A percentile compares a stretch with the other conserved stretches of the same genome.
phyloP scores from a whole-genome alignment of 2,888 invertebrate genomes.

The Phyllotreta cruciferae region DNA sequence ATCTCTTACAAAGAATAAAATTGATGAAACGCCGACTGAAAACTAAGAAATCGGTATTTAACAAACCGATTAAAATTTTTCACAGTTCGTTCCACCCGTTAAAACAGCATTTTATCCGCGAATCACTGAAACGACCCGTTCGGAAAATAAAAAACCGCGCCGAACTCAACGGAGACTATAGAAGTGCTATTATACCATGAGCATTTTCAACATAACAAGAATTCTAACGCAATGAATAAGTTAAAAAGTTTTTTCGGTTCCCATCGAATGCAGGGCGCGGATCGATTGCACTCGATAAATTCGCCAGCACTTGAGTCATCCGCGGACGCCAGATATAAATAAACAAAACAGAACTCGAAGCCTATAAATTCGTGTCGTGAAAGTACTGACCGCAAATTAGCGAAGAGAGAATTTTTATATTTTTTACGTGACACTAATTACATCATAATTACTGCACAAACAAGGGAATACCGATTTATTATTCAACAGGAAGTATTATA shows the following conservation, averaged over 20 bases:
- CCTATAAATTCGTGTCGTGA: not conserved
- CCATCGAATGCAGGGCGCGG: slow-evolving; percentile 14
- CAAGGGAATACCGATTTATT: slow-evolving; percentile 1
- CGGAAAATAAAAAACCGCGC: slow-evolving; percentile 10
- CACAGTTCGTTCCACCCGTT: slow-evolving; percentile 20
- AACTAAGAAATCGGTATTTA: slow-evolving; percentile 15
- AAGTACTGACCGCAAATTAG: slow-evolving; percentile 16
- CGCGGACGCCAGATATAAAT: not conserved
- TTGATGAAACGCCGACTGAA: not conserved
- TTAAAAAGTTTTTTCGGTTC: slow-evolving; percentile 17
- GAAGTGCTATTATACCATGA: slow-evolving; percentile 20
- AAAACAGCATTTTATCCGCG: slow-evolving; percentile 17
- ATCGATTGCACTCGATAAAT: slow-evolving; percentile 5
- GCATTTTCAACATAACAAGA: slow-evolving; percentile 21
- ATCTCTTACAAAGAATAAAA: too few relatives aligned
- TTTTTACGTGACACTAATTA: slow-evolving; percentile 12
- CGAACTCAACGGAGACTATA: slow-evolving; percentile 11
- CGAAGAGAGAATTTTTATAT: slow-evolving; percentile 9
- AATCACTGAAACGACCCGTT: slow-evolving; percentile 12
- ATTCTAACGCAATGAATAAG: slow-evolving; percentile 19
- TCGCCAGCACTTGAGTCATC: slow-evolving; percentile 4
- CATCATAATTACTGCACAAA: slow-evolving; percentile 2
- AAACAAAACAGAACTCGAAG: too few relatives aligned
- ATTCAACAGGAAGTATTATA: slow-evolving; percentile 10
- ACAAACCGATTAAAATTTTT: slow-evolving; percentile 27